Evolutionary conservation across 2,797 vertebrate species (phyloP), one percentile per base, ranked within the genome.

Genomic region (Champsocephalus esox): DNA sequence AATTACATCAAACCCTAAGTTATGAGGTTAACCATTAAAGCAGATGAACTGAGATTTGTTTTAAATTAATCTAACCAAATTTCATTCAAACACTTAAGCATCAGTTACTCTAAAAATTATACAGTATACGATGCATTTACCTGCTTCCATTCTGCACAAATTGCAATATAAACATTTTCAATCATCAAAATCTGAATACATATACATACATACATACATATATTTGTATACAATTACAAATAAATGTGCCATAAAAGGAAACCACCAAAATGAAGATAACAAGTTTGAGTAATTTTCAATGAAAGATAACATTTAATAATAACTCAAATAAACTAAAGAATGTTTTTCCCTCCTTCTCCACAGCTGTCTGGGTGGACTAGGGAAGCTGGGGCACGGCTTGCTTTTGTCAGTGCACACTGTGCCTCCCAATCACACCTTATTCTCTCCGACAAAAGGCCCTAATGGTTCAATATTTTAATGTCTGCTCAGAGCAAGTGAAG

Each of bases 361-460:
- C 81, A 81, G 72, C 66, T 83, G 71, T 65, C 28, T 60, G 21
- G 76, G 79, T 66, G 70, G 58, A 51, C 56, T 24, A 11, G 12
- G 59, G 45, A 66, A 28, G 58, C 46, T 70, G 34, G 66, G 77
- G 65, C 69, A 73, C 41, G 48, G 58, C 62, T 57, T 79, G 43
- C 34, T 49, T 49, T 59, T 54, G 17, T 72, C 7, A 7, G 17
- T 28, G 64, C 51, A 44, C 46, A 44, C 58, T 34, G 28, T 70
- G 71, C 68, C 66, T 75, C 69, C 77, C 59, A 73, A 85, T 90
- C 83, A 82, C 83, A 88, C 82, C 88, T 86, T 78, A 88, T 87
- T 90, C 84, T 82, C 65, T 87, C 61, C 86, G 84, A 91, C 81
- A 88, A 88, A 91, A 80, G 79, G 63, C 83, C 65, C 81, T 80